Conservation (phyloP, 2,113 vertebrate genomes). For the Melanerpes formicivorus region DNA sequence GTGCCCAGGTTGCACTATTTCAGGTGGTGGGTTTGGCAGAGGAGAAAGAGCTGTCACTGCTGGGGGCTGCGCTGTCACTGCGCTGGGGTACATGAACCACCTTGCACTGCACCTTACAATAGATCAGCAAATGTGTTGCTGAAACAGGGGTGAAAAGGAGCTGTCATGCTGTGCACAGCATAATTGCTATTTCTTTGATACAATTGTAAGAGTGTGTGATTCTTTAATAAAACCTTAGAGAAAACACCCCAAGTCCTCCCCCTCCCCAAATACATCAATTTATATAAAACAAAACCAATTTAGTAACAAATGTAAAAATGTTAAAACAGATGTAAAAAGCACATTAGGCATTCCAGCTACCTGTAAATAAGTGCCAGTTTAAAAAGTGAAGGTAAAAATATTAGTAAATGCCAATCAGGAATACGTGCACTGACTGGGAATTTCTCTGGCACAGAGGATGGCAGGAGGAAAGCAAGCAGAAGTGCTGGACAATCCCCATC, state of each 20-base stretch:
- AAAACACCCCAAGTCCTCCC: neutral
- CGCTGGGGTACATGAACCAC: accelerated
- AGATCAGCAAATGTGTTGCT: neutral
- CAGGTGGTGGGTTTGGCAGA: accelerated
- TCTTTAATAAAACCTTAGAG: conserved; percentile 5
- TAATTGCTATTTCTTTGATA: neutral
- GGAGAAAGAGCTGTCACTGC: neutral
- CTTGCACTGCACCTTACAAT: accelerated
- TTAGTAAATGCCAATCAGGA: neutral
- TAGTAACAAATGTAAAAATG: neutral
- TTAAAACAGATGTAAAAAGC: neutral
- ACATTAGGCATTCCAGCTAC: neutral
- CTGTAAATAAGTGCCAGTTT: neutral
- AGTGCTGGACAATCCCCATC: neutral
- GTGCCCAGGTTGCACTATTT: accelerated
- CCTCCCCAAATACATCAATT: neutral
- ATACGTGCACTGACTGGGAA: neutral
- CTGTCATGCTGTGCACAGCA: neutral
- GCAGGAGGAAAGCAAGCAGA: neutral
- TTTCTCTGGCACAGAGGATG: neutral
- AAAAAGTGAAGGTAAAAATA: neutral
- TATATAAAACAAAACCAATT: neutral
- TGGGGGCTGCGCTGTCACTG: neutral
- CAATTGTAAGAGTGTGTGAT: neutral
- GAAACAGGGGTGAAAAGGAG: neutral